Base-by-base conservation (phyloP, 2,113 vertebrate species). In the Xyliphius kryptos region DNA sequence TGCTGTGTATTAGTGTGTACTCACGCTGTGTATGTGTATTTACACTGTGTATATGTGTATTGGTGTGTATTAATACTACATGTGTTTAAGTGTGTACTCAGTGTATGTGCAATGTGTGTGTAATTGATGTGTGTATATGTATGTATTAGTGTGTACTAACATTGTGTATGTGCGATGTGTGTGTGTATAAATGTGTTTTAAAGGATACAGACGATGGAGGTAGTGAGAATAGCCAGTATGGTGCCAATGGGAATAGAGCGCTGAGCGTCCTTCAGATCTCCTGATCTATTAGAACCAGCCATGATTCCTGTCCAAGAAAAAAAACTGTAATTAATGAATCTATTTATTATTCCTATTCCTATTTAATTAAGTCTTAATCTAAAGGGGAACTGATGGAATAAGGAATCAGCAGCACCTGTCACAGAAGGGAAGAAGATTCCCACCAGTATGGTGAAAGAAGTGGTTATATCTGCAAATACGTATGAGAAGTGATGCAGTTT, bases 361-460 rank as follows among this genome's bases (percentile, higher is more conserved):
- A 32, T 32, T 5, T 1, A 32, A 32, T 32, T 32, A 32, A 5
- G 4, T 32, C 26, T 32, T 1, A 32, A 32, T 32, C 1, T 32
- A 32, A 32, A 32, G 26, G 26, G 7, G 26, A 32, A 5, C 26
- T 32, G 26, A 32, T 6, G 7, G 26, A 32, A 32, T 20, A 55
- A 11, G 10, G 38, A 20, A 20, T 15, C 10, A 64, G 17, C 17
- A 69, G 64, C 80, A 92, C 92, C 92, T 76, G 92, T 93, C 72
- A 95, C 92, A 0, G 91, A 94, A 3, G 92, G 92, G 77, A 95
- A 95, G 83, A 95, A 95, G 77, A 95, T 94, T 16, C 92, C 92
- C 74, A 95, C 91, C 26, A 95, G 79, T n/a, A 94, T 79, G 0
- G 91, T 95, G 79, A 95, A 95, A 50, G 91, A 91, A 20, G 91